Base-by-base conservation (phyloP, 2,888 invertebrate species). In the Rotaria macrura region DNA sequence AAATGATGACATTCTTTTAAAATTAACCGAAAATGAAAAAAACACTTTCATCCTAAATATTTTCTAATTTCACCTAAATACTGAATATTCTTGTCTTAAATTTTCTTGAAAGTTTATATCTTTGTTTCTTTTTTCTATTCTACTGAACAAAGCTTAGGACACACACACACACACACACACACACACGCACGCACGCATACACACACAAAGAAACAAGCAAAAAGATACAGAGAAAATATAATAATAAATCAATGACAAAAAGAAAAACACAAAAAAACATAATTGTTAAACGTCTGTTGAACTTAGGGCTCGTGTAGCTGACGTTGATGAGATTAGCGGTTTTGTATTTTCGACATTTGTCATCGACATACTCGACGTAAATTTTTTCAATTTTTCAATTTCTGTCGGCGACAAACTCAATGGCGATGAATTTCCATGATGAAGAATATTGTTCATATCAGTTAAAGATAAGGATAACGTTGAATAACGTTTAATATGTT, bases 1-100 rank as follows among this genome's bases (percentile, higher is more conserved):
- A 14, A 65, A 65, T 65, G 65, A 65, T 65, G 65, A 65, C 65
- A 65, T 65, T 65, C 65, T 65, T 65, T 65, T 65, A 65, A 65
- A 65, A 65, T 65, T 65, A 65, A 65, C 65, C 65, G 65, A 65
- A 29, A 65, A 65, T 29, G 29, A 29, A 65, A 65, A 65, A 65
- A 65, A 65, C n/a, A n/a, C n/a, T 65, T 65, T 65, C 65, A 29
- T 65, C 65, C 65, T 65, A 65, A 65, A 29, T 29, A 65, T 34
- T 34, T n/a, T 65, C 65, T 65, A 65, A 65, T 65, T 65, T 65
- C 65, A 34, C 65, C 34, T 65, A 65, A 34, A 65, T 65, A 65
- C 65, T 65, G 65, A 65, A 65, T 65, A 65, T 65, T 34, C 65
- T 65, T 65, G 34, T 65, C 34, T 34, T 65, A 14, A 3, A 17